phyloP scores from a whole-genome alignment of 2,888 invertebrate genomes.

The Onchidella celtica region DNA sequence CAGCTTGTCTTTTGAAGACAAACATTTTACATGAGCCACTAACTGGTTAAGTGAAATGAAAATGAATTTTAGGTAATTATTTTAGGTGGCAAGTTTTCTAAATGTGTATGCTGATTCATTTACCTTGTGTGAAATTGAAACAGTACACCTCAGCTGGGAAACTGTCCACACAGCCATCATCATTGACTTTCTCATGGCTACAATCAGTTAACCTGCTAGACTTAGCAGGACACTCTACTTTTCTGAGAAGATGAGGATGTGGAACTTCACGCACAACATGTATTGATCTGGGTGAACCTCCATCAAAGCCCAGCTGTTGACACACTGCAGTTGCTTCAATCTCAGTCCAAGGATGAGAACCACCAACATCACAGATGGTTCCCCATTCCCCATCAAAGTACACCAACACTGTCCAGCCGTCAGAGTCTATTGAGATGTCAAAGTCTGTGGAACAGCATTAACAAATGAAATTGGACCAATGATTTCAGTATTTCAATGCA shows the following conservation, averaged over 20 bases:
- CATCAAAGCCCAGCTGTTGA: background rate
- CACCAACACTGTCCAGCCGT: background rate
- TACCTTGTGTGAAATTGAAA: conserved; percentile 13
- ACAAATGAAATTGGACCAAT: too few species aligned
- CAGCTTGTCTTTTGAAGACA: too few species aligned
- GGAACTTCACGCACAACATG: background rate
- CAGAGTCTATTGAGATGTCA: background rate
- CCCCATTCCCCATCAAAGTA: conserved; percentile 15
- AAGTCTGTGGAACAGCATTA: background rate
- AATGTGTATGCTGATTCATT: too few species aligned
- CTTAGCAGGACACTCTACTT: background rate
- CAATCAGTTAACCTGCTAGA: background rate
- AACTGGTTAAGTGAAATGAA: too few species aligned
- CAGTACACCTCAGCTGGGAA: conserved; percentile 2
- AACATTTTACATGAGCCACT: too few species aligned
- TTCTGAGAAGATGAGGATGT: conserved; percentile 3
- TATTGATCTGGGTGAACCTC: background rate
- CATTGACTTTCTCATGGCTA: background rate
- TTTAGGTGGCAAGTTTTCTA: too few species aligned
- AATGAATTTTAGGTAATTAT: too few species aligned
- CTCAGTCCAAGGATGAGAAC: background rate
- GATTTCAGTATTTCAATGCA: too few species aligned
- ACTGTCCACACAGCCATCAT: conserved; percentile 4
- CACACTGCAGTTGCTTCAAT: conserved; percentile 12
- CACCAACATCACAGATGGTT: background rate